Percentiles rank a stretch among this genome's conserved stretches.
Evolutionary conservation across 2,113 vertebrate genomes (phyloP).

Genomic region (Periophthalmodon schlosseri): DNA sequence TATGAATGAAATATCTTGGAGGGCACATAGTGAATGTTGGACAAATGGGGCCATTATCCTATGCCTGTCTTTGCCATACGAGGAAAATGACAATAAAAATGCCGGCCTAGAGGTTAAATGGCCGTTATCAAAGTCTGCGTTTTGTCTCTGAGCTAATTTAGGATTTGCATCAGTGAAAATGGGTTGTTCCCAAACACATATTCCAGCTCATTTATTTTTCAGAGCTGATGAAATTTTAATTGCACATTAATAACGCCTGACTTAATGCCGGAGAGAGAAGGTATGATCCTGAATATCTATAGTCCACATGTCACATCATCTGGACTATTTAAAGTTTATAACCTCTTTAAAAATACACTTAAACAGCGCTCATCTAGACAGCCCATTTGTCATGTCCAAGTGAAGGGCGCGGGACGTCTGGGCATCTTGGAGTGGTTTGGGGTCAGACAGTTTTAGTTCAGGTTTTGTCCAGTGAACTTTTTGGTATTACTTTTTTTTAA

Average conservation of each 20-base stretch:
- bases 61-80: conserved; percentile 24
- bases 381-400: conserved; percentile 36
- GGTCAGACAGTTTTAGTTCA: conserved; percentile 34
- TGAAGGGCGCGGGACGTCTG: conserved; percentile 28
- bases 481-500: background rate
- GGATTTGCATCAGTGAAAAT: conserved; percentile 51
- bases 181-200: conserved; percentile 55
- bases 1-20: background rate
- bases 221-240: conserved; percentile 73
- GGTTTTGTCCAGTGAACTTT: conserved; percentile 21
- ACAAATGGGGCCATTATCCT: conserved; percentile 27
- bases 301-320: conserved; percentile 48
- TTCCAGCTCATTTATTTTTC: conserved; percentile 73
- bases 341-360: conserved; percentile 48
- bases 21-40: background rate
- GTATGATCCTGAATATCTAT: conserved; percentile 59
- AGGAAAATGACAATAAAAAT: conserved; percentile 33
- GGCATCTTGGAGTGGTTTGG: conserved; percentile 21
- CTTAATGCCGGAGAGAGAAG: conserved; percentile 50
- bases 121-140: conserved; percentile 29
- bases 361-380: background rate
- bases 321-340: conserved; percentile 43
- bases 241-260: conserved; percentile 71
- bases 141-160: conserved; percentile 57
- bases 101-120: conserved; percentile 47